phyloP scores from a whole-genome alignment of 2,888 invertebrate genomes.

The Lasioglossum vierecki region DNA sequence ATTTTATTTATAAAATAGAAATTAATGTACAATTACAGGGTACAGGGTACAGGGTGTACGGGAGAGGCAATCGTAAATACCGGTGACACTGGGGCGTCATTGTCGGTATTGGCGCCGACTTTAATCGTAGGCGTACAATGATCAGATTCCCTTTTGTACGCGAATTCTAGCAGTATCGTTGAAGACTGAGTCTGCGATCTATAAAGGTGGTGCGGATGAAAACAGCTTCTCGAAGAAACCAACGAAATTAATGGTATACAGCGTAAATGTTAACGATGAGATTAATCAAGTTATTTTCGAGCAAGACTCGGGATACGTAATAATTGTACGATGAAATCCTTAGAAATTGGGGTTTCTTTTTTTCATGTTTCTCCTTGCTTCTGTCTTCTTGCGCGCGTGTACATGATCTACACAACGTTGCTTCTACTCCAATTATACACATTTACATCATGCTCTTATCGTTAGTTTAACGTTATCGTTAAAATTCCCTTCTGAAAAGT shows the following conservation, averaged over 20 bases:
- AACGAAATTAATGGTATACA: conserved; percentile 33
- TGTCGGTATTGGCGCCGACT: conserved; percentile 22
- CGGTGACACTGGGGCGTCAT: neutral
- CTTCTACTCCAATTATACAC: conserved; percentile 54
- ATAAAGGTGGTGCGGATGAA: conserved; percentile 25
- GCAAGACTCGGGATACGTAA: conserved; percentile 24
- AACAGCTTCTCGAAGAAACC: conserved; percentile 11
- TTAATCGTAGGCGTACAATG: conserved; percentile 32
- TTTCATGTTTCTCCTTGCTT: conserved; percentile 36
- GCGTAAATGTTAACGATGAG: conserved; percentile 38
- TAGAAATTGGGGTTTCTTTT: conserved; percentile 58
- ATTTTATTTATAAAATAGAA: conserved; percentile 79
- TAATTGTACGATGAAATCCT: conserved; percentile 50
- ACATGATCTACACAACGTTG: conserved; percentile 28
- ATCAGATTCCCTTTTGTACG: conserved; percentile 16
- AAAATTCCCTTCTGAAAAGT: conserved; percentile 33
- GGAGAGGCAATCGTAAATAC: conserved; percentile 53
- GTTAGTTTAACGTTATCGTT: conserved; percentile 28
- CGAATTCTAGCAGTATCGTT: conserved; percentile 47
- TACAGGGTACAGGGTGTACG: conserved; percentile 55
- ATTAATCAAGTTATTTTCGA: conserved; percentile 36
- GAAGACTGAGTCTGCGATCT: conserved; percentile 38
- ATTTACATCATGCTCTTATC: conserved; percentile 44
- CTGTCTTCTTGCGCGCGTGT: conserved; percentile 15
- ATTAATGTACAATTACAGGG: conserved; percentile 77